These are phyloP conservation scores for Mongoloraphidia duomilia DNA, from an alignment of 2,888 invertebrate species.

Conservation along the genomic window DNA sequence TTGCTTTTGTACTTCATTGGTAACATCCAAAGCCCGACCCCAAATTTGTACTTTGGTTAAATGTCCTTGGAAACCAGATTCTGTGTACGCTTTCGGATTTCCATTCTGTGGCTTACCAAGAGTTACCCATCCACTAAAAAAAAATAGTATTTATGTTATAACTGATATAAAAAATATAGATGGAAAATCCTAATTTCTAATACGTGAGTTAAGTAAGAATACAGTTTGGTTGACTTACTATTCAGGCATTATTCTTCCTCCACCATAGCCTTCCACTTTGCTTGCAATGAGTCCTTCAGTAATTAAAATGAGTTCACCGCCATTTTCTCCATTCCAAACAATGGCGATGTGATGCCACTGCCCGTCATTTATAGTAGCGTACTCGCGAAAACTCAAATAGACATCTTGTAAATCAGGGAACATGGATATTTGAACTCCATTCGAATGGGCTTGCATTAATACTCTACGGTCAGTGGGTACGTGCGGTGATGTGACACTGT, in stretches of 20 bases:
- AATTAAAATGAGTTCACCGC: constrained; percentile 75
- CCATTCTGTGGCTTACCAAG: constrained; percentile 78
- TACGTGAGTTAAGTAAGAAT: neutral
- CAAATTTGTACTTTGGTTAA: constrained; percentile 89
- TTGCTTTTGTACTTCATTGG: constrained; percentile 86
- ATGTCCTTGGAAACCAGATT: constrained; percentile 90
- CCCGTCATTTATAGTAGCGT: constrained; percentile 87
- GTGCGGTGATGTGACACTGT: constrained; percentile 73
- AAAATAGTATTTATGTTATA: constrained; percentile 3
- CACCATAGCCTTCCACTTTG: constrained; percentile 77
- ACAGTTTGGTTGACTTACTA: constrained; percentile 43
- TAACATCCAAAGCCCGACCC: constrained; percentile 81
- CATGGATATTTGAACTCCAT: constrained; percentile 81
- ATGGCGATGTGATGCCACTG: constrained; percentile 94
- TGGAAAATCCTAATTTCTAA: neutral
- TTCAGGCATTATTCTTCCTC: constrained; percentile 65
- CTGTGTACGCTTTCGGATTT: constrained; percentile 67
- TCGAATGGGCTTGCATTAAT: constrained; percentile 83
- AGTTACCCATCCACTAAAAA: constrained; percentile 75
- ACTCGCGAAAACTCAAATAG: constrained; percentile 80
- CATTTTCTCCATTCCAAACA: constrained; percentile 82
- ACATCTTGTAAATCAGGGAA: constrained; percentile 81
- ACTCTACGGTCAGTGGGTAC: constrained; percentile 61
- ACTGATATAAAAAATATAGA: constrained; percentile 5
- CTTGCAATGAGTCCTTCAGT: constrained; percentile 94